phyloP scores from a whole-genome alignment of 2,888 invertebrate genomes.

The Agonum fuliginosum region DNA sequence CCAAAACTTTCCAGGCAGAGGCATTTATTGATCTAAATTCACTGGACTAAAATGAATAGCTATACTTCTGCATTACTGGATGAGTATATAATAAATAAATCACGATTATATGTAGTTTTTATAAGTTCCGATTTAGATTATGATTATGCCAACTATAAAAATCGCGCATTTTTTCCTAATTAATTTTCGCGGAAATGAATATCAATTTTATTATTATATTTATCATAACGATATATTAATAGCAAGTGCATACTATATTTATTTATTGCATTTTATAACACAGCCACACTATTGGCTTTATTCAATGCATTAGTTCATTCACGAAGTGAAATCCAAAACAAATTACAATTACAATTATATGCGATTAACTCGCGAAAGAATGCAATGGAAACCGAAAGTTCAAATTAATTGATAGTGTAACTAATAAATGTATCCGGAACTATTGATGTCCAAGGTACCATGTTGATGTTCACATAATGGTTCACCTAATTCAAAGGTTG shows the following conservation, averaged over 20 bases:
- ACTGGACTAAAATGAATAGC: neutral
- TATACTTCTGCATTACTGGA: neutral
- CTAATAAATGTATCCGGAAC: slow-evolving; percentile 9
- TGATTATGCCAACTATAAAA: neutral
- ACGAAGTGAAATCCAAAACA: slow-evolving; percentile 19
- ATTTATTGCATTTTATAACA: neutral
- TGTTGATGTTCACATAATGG: neutral
- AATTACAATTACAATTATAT: slow-evolving; percentile 9
- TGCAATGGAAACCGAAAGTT: slow-evolving; percentile 27
- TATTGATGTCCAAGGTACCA: slow-evolving; percentile 1
- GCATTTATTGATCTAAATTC: too few species aligned
- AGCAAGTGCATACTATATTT: neutral
- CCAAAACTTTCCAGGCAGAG: too few species aligned
- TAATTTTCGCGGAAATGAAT: slow-evolving; percentile 7
- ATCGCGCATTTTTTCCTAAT: slow-evolving; percentile 27
- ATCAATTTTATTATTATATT: slow-evolving; percentile 2
- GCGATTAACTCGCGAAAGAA: slow-evolving; percentile 3
- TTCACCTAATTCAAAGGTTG: neutral
- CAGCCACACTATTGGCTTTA: neutral
- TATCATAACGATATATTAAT: slow-evolving; percentile 8
- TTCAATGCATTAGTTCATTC: neutral
- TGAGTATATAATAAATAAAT: neutral
- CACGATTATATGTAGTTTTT: neutral
- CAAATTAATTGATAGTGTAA: neutral
- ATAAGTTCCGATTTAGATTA: neutral